Conservation (phyloP, 35 echinoderm and acorn worm genomes). For the Lytechinus variegatus region DNA sequence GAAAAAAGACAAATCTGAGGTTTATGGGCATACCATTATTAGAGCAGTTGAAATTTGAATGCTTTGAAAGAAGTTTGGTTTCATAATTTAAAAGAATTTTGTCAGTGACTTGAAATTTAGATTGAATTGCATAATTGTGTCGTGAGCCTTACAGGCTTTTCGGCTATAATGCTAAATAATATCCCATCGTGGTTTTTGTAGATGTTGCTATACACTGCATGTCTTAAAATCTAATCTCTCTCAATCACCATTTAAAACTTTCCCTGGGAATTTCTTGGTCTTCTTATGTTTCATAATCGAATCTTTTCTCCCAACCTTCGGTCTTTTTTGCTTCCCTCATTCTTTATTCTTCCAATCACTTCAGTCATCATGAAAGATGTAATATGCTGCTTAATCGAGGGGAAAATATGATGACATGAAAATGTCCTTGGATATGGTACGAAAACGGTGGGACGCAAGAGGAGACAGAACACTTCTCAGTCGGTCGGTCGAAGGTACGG, state of each 20-base stretch:
- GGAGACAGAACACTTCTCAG: not conserved
- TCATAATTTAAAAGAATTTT: not conserved
- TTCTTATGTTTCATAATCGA: not conserved
- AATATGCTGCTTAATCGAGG: constrained; percentile 3
- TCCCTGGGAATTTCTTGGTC: not conserved
- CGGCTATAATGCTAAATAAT: no score
- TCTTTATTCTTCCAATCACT: not conserved
- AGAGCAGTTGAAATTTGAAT: not conserved
- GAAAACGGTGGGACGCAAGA: not conserved
- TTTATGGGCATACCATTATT: no score
- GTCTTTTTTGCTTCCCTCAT: not conserved
- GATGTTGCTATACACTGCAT: no score
- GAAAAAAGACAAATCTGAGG: no score
- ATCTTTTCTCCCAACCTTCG: not conserved
- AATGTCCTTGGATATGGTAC: not conserved
- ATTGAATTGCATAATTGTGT: no score
- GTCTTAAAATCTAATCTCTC: no score
- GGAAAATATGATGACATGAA: not conserved
- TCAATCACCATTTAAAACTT: not conserved
- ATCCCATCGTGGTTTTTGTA: no score
- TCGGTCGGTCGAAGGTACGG: not conserved
- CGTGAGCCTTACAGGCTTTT: not conserved
- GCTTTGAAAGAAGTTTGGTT: not conserved
- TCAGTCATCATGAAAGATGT: not conserved
- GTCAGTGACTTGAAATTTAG: not conserved